Conservation (phyloP, 2,113 vertebrate genomes). For the Lanius collurio region DNA sequence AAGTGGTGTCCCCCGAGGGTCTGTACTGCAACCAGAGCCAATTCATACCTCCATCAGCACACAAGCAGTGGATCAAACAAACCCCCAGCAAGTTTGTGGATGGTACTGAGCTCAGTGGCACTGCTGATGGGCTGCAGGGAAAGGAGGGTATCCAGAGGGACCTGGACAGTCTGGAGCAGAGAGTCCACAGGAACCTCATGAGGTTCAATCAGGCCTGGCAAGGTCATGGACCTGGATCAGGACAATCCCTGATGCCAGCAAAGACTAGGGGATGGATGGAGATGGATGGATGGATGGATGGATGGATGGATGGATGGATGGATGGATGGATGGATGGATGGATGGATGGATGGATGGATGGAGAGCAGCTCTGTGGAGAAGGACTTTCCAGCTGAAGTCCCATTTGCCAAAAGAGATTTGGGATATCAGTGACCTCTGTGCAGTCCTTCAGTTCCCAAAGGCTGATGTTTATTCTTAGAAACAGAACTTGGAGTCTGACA, state of each 20-base stretch:
- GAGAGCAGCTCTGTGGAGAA: background rate
- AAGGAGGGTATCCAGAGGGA: background rate
- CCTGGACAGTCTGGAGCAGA: background rate
- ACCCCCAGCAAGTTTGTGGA: background rate
- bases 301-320: background rate
- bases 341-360: background rate
- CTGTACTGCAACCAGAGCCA: background rate
- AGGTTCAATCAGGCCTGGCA: background rate
- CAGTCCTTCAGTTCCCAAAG: background rate
- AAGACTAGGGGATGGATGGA: background rate
- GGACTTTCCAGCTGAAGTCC: background rate
- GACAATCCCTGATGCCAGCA: background rate
- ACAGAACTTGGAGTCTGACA: background rate
- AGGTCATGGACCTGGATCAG: background rate
- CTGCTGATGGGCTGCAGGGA: fast-evolving
- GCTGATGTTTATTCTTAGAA: background rate
- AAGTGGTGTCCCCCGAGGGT: background rate
- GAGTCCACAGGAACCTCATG: background rate
- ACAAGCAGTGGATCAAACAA: background rate
- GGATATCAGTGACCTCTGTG: background rate
- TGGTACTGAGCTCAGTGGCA: background rate
- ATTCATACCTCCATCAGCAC: background rate
- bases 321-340: background rate
- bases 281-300: background rate
- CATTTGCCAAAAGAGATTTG: background rate